Conservation (phyloP, 1,140 invertebrate genomes). For the Eupeodes corollae region DNA sequence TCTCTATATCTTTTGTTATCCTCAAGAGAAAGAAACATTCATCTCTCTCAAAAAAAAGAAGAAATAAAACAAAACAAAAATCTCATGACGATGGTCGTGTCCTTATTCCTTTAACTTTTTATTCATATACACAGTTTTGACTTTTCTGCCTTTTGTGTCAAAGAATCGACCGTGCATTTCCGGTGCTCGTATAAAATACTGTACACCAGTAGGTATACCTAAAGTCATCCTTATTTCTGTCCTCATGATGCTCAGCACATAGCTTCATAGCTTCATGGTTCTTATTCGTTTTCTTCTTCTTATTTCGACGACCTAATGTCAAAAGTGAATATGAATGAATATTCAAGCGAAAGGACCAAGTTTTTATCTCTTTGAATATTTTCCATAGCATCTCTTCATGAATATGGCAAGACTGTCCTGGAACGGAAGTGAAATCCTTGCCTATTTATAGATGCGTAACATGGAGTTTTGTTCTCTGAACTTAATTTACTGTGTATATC, state of each 20-base stretch:
- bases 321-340: neutral
- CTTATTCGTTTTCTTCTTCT: no score
- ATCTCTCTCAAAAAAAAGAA: conserved; percentile 1
- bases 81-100: neutral
- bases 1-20: conserved; percentile 12
- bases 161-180: neutral
- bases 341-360: neutral
- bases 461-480: neutral
- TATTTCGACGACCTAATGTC: neutral
- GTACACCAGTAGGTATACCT: neutral
- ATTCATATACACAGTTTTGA: neutral
- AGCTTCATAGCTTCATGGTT: no score
- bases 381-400: neutral
- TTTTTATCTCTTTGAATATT: conserved; percentile 1
- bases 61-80: conserved; percentile 1
- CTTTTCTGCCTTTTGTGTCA: neutral
- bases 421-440: no score
- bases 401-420: neutral
- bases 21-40: conserved; percentile 3
- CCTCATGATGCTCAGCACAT: no score
- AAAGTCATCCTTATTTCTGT: no score
- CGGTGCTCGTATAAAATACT: neutral
- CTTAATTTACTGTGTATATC: neutral
- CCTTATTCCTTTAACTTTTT: neutral
- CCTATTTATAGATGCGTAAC: no score